Conservation (phyloP, 2,113 vertebrate species). For the Raja brachyura region DNA sequence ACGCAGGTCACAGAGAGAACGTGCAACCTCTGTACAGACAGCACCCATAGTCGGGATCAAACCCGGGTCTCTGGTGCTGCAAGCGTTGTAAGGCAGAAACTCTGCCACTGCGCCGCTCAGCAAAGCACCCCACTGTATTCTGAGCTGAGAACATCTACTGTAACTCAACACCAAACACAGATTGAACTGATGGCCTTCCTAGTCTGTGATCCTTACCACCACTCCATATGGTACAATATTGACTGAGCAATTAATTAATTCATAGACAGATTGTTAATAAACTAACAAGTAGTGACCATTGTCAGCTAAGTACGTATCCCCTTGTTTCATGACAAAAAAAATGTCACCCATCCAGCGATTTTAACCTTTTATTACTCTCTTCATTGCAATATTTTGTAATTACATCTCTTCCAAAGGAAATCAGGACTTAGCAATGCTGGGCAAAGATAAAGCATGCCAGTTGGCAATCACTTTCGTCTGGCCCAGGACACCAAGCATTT, state of each 20-base stretch:
- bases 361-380: not conserved
- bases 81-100: no score
- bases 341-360: not conserved
- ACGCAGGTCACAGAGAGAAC: no score
- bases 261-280: not conserved
- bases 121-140: no score
- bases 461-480: not conserved
- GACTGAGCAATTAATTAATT: not conserved
- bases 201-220: not conserved
- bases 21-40: no score
- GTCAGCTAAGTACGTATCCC: not conserved
- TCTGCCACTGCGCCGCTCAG: not conserved
- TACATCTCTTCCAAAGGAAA: not conserved
- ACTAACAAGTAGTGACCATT: not conserved
- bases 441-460: conserved; percentile 1
- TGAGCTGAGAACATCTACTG: not conserved
- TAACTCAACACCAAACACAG: not conserved
- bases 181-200: not conserved
- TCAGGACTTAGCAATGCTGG: not conserved
- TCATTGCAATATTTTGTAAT: no score
- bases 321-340: not conserved
- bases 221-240: not conserved
- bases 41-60: no score
- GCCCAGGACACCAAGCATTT: not conserved
- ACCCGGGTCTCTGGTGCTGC: no score